These are phyloP conservation scores for Anolis carolinensis DNA, from an alignment of 2,113 vertebrate genomes.

Conservation along the genomic window DNA sequence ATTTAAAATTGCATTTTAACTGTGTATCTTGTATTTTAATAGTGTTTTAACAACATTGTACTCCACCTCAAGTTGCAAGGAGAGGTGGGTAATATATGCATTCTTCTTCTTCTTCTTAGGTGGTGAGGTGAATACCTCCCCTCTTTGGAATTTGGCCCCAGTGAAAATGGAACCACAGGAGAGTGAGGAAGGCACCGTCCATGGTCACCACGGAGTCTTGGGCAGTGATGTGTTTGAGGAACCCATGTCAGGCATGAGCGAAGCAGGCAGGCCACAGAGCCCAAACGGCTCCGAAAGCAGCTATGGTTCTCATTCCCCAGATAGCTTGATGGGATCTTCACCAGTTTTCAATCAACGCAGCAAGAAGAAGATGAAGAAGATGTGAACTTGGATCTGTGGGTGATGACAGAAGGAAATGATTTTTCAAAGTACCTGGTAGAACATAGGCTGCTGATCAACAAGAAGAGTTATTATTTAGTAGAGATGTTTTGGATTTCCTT, in stretches of 20 bases:
- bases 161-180: conserved; percentile 98
- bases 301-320: conserved; percentile 91
- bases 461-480: conserved; percentile 17
- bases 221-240: conserved; percentile 95
- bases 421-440: not conserved
- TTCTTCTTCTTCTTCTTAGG: no score
- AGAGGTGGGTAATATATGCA: no score
- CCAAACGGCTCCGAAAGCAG: conserved; percentile 91
- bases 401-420: not conserved
- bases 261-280: conserved; percentile 90
- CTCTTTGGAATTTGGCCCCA: conserved; percentile 90
- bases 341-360: conserved; percentile 95
- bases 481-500: not conserved
- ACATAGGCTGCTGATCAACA: not conserved
- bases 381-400: conserved; percentile 71
- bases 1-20: no score
- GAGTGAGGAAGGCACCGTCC: conserved; percentile 85
- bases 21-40: no score
- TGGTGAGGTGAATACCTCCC: conserved; percentile 87
- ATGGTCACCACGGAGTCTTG: conserved; percentile 82
- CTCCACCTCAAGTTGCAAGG: no score
- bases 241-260: conserved; percentile 97
- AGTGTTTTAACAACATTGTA: no score
- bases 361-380: conserved; percentile 92
- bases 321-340: conserved; percentile 91